These are phyloP conservation scores for Halcyon malimbica DNA, from an alignment of 2,113 vertebrate genomes.

Conservation along the genomic window DNA sequence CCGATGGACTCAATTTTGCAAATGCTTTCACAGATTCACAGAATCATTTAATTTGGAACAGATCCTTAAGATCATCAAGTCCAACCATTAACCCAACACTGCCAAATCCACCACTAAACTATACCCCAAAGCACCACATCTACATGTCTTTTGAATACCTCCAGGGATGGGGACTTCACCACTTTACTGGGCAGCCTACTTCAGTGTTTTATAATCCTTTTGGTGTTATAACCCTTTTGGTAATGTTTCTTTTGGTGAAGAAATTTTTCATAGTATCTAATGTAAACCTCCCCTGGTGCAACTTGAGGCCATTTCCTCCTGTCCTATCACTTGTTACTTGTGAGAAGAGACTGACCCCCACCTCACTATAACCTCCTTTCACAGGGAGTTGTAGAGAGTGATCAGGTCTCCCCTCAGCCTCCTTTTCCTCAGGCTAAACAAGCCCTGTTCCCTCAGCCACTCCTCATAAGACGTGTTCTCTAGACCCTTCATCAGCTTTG, in stretches of 20 bases:
- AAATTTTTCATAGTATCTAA: neutral
- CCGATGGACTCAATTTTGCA: neutral
- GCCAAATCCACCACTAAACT: neutral
- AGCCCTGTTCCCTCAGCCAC: neutral
- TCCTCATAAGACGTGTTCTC: neutral
- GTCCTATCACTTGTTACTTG: neutral
- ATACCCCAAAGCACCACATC: neutral
- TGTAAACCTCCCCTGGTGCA: neutral
- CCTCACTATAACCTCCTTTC: neutral
- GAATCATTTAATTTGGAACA: neutral
- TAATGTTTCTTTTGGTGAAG: neutral
- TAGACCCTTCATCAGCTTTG: accelerated
- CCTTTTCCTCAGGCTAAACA: neutral
- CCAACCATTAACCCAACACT: neutral
- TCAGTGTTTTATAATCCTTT: neutral
- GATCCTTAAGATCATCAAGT: neutral
- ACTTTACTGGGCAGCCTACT: neutral
- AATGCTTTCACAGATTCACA: neutral
- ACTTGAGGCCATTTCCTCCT: neutral
- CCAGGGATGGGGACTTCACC: neutral
- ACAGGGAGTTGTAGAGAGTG: neutral
- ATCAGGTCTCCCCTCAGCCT: neutral
- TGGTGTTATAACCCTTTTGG: neutral
- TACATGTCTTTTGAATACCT: neutral
- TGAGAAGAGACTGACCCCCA: accelerated